Evolutionary conservation across 1,140 invertebrate species (phyloP), one percentile per base, ranked within the genome.

Genomic region (Phocides pigmalion): DNA sequence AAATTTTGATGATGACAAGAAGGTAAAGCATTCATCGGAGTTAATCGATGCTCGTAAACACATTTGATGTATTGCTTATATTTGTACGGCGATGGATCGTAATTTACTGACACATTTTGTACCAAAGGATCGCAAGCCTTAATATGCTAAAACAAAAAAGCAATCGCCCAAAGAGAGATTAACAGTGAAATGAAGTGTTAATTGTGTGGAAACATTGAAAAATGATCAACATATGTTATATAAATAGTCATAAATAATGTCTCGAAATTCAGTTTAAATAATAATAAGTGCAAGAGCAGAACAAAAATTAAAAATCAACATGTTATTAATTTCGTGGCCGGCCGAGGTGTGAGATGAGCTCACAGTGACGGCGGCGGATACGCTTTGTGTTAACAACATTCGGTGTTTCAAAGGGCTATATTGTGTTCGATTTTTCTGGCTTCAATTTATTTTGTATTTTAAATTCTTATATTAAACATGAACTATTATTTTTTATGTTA

Each of bases 141-240:
- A 53, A 64, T 50, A 37, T 59, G 53, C 42, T 64, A 71, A 56
- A 56, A 64, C 62, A 53, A 67, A 68, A 67, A 62, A 37, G 39
- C 25, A 46, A 63, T 58, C 44, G 62, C 46, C 68, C 75, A 80
- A 84, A 84, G 81, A 81, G 73, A 85, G 70, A 85, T 86, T 82
- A 87, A 87, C 80, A 80, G 63, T 75, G 74, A 85, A 89, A 89
- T 89, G 84, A 87, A 90, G 88, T 90, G 88, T 90, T 90, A 90
- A 90, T 90, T 87, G 80, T 84, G 72, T 87, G 76, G 81, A 85
- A 81, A 88, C 88, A 89, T 90, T 90, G 88, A 90, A 87, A 86
- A 89, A 90, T 90, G 85, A 87, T 90, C 87, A 88, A 86, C 88
- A 89, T 90, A 89, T 83, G 82, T 86, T 90, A 90, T 89, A 90